phyloP scores from a whole-genome alignment of 2,797 vertebrate genomes.

The Percopsis omiscomaycus region DNA sequence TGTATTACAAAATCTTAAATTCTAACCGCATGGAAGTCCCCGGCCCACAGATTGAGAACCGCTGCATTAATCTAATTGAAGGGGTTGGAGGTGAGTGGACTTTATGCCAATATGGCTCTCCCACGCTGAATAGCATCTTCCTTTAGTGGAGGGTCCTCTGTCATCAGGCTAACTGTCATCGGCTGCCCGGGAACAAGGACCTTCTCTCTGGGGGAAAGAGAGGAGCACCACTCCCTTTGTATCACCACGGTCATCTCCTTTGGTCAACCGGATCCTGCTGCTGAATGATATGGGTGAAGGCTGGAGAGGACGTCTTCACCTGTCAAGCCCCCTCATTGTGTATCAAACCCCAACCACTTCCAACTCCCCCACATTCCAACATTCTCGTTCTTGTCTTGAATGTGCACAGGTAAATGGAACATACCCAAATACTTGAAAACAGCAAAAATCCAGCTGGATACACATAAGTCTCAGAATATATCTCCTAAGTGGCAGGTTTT shows the following conservation, averaged over 20 bases:
- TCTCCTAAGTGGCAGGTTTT: too few relatives aligned
- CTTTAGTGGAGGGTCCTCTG: constrained; percentile 59
- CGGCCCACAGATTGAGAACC: constrained; percentile 5
- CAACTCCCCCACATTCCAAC: constrained; percentile 15
- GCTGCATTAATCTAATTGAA: constrained; percentile 50
- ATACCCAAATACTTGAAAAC: too few relatives aligned
- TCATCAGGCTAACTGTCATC: constrained; percentile 71
- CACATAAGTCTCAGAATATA: too few relatives aligned
- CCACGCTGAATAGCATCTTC: constrained; percentile 58
- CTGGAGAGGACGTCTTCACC: constrained; percentile 21
- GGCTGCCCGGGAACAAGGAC: constrained; percentile 61
- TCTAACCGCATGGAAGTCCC: too few relatives aligned
- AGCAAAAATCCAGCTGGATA: too few relatives aligned
- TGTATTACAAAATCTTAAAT: too few relatives aligned
- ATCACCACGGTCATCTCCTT: constrained; percentile 53
- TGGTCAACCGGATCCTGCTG: constrained; percentile 76
- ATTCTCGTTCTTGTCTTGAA: background rate
- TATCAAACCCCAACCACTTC: constrained; percentile 22
- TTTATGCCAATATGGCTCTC: constrained; percentile 20
- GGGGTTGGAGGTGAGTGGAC: constrained; percentile 37
- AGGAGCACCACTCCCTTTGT: constrained; percentile 26
- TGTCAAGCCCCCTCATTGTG: constrained; percentile 13
- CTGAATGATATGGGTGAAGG: constrained; percentile 63
- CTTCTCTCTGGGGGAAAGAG: constrained; percentile 53
- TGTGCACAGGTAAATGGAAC: background rate